Evolutionary conservation across 35 echinoderm and acorn worm species (phyloP), one percentile per base, ranked within the genome.

Genomic region (Apostichopus californicus): DNA sequence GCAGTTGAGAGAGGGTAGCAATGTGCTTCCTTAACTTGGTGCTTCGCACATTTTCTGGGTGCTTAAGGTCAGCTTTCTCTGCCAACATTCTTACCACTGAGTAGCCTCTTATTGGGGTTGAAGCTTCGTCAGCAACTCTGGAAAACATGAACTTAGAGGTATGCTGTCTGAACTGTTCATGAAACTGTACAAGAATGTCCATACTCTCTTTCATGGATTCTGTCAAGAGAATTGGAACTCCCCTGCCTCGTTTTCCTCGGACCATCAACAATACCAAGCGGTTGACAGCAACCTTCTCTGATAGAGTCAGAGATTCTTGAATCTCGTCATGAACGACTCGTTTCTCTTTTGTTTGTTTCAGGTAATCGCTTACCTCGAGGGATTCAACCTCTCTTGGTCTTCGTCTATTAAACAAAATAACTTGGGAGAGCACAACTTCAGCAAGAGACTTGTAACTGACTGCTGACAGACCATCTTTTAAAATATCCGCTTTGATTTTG

Each of bases 331-430:
- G 91, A 11, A 95, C 72, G 1, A 28, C 77, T 73, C 64, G 14
- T 46, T 95, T 78, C 55, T 77, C 54, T 25, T 80, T 78, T 7
- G 26, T 86, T 58, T 92, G 22, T 11, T 92, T 57, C 0, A 68
- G 24, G 55, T 92, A 95, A 9, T 95, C 80, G 1, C 23, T 18
- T 2, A 92, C 57, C 5, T 61, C 83, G 2, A 93, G 83, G 0
- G 66, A 63, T 34, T 95, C 77, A 5, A 95, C 91, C 34, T 95
- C 94, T 64, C 85, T 71, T 11, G 94, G 94, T 53, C 78, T 81
- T 46, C 91, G 84, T 17, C 94, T 55, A 57, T 95, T 95, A 54
- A 88, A 95, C 25, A 90, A 15, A 15, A 95, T 93, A 23, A 95
- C 79, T 60, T 89, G 73, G 0, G 86, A 26, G 21, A 95, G 91